phyloP scores from a whole-genome alignment of 64 coral and sea anemone species.

The Montipora sp. region DNA sequence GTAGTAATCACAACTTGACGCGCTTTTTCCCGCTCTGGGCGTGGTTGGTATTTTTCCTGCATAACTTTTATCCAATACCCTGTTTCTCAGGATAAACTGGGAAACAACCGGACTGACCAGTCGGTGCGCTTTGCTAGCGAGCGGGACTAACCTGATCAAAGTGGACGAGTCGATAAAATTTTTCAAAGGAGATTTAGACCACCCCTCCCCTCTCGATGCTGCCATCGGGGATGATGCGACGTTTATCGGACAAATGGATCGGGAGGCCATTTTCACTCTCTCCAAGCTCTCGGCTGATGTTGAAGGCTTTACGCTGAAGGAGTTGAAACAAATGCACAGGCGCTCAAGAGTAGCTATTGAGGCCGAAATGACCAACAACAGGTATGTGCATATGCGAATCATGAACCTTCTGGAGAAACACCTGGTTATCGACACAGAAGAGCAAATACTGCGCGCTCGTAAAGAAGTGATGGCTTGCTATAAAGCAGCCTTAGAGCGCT shows the following conservation, averaged over 20 bases:
- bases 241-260: constrained; percentile 80
- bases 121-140: constrained; percentile 19
- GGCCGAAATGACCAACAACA: constrained; percentile 87
- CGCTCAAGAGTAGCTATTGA: constrained; percentile 81
- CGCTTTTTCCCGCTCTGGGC: not conserved
- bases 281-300: constrained; percentile 62
- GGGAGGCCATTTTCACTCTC: constrained; percentile 56
- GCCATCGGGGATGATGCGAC: constrained; percentile 24
- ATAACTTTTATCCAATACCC: not conserved
- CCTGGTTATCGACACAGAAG: constrained; percentile 45
- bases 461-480: constrained; percentile 48
- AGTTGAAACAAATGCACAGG: constrained; percentile 74
- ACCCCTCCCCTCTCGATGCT: not conserved
- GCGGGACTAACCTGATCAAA: constrained; percentile 53
- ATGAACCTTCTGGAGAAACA: constrained; percentile 64
- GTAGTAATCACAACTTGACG: not conserved
- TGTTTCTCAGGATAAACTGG: constrained; percentile 57
- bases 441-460: constrained; percentile 25
- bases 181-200: constrained; percentile 2
- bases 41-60: not conserved
- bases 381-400: constrained; percentile 82
- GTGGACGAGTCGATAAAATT: constrained; percentile 33
- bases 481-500: constrained; percentile 56
- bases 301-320: constrained; percentile 74
- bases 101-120: constrained; percentile 45